phyloP scores from a whole-genome alignment of 2,888 invertebrate genomes.

The Dendrolimus houi region DNA sequence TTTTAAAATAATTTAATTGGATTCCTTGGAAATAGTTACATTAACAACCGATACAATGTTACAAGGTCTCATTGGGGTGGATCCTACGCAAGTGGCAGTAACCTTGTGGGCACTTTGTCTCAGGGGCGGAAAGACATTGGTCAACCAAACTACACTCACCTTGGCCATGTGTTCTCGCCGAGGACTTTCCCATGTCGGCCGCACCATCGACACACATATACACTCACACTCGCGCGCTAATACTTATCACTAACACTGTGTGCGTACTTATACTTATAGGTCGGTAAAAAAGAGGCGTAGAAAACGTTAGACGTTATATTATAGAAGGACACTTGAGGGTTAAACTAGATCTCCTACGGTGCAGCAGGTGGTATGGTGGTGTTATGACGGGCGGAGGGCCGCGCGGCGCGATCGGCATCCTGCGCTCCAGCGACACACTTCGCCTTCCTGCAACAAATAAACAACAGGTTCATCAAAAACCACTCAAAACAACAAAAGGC shows the following conservation, averaged over 20 bases:
- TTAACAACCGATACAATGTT: background rate
- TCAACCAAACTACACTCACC: conserved; percentile 46
- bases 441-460: conserved; percentile 57
- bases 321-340: conserved; percentile 70
- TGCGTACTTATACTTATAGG: conserved; percentile 64
- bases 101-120: conserved; percentile 42
- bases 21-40: background rate
- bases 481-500: too few species aligned
- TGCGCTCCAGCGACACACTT: conserved; percentile 53
- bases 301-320: conserved; percentile 71
- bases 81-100: conserved; percentile 4
- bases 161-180: conserved; percentile 77
- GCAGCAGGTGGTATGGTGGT: conserved; percentile 62
- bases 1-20: background rate
- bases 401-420: conserved; percentile 75
- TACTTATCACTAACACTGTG: conserved; percentile 61
- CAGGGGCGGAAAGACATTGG: conserved; percentile 25
- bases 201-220: conserved; percentile 71
- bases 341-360: conserved; percentile 63
- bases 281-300: conserved; percentile 71
- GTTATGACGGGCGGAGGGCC: conserved; percentile 68
- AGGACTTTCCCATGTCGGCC: conserved; percentile 77
- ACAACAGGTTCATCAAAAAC: conserved; percentile 1
- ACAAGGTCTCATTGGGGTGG: background rate
- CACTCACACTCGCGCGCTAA: conserved; percentile 55